Conservation (phyloP, 92 coral and sea anemone genomes). For the Paramuricea clavata region DNA sequence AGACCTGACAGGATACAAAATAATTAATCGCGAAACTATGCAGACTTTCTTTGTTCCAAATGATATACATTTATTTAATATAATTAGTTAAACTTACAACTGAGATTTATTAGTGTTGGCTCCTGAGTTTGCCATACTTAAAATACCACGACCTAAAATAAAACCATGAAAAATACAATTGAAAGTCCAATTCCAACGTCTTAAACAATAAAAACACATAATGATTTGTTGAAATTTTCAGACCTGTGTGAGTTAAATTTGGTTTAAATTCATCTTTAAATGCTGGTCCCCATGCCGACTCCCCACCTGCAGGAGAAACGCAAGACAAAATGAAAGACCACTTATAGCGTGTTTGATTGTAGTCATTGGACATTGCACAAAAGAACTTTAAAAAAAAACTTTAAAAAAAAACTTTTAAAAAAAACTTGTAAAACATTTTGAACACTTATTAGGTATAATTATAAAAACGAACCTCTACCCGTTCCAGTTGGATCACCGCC, state of each 20-base stretch:
- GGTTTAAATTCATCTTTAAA: slow-evolving; percentile 98
- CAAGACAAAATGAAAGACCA: background rate
- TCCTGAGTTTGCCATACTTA: slow-evolving; percentile 99
- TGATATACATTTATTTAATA: too few species aligned
- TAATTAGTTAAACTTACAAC: slow-evolving; percentile 78
- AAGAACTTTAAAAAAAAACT: too few species aligned
- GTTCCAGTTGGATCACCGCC: slow-evolving; percentile 99
- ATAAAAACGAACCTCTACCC: slow-evolving; percentile 78
- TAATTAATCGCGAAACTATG: too few species aligned
- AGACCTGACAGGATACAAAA: too few species aligned
- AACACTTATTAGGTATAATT: too few species aligned
- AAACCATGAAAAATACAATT: background rate
- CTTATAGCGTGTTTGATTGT: too few species aligned
- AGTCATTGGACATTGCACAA: too few species aligned
- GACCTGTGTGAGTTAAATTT: slow-evolving; percentile 92
- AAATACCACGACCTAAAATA: slow-evolving; percentile 86
- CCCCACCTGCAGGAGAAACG: slow-evolving; percentile 78
- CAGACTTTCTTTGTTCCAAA: too few species aligned
- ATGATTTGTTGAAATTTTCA: background rate
- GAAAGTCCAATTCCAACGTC: background rate
- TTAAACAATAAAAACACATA: background rate
- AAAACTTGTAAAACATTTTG: too few species aligned
- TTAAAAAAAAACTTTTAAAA: too few species aligned
- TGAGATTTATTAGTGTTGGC: slow-evolving; percentile 95
- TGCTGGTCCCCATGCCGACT: slow-evolving; percentile 94